Conservation (phyloP, 2,888 invertebrate species). For the Sericinus montela region DNA sequence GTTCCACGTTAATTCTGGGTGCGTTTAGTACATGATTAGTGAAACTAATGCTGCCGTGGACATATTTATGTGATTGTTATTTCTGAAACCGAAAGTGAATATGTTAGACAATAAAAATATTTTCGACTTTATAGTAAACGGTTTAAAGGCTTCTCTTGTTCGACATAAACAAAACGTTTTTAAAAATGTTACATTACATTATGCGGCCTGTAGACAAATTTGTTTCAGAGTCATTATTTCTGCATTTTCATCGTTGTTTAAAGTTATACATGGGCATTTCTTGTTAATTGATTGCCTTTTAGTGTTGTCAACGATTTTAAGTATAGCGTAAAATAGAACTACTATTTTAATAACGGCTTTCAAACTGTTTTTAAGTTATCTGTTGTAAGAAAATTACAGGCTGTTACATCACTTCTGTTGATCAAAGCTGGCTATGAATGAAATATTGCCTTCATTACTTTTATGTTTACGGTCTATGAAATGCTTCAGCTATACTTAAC, state of each 20-base stretch:
- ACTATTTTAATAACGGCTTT: constrained; percentile 20
- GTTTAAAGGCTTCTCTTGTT: constrained; percentile 27
- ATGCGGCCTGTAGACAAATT: constrained; percentile 33
- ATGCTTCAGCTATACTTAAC: constrained; percentile 10
- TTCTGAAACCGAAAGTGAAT: constrained; percentile 22
- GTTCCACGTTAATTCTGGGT: constrained; percentile 37
- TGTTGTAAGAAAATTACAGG: constrained; percentile 19
- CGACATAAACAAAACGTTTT: constrained; percentile 20
- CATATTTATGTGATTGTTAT: constrained; percentile 47
- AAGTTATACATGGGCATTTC: constrained; percentile 21
- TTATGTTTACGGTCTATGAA: constrained; percentile 16
- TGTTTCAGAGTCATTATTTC: constrained; percentile 23
- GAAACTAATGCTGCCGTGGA: constrained; percentile 43
- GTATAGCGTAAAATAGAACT: constrained; percentile 23
- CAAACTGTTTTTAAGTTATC: constrained; percentile 27
- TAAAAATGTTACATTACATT: constrained; percentile 23
- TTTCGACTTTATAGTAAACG: constrained; percentile 31
- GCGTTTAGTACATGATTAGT: constrained; percentile 51
- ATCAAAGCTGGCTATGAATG: constrained; percentile 18
- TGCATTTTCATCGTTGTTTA: constrained; percentile 23
- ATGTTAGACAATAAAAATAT: constrained; percentile 27
- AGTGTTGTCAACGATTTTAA: constrained; percentile 32
- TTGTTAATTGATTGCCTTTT: constrained; percentile 31
- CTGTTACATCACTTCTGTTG: constrained; percentile 7
- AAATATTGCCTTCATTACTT: constrained; percentile 10